A percentile compares a stretch with the other conserved stretches of the same genome.
Evolutionary conservation across 2,888 invertebrate genomes (phyloP).

Genomic region (Amphipyra tragopoginis): DNA sequence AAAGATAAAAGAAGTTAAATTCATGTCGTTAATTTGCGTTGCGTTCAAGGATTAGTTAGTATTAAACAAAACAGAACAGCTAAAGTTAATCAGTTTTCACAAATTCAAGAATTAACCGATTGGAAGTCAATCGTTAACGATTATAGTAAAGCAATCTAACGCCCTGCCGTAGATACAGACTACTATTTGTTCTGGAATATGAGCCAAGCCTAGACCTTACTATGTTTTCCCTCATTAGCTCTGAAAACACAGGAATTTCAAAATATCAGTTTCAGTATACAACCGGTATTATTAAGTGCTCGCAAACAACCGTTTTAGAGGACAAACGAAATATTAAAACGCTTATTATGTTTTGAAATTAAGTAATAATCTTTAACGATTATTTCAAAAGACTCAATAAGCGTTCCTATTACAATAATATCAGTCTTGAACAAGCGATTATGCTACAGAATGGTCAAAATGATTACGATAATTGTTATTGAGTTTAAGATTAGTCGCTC

Average conservation of each 20-base stretch:
- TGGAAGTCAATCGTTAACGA: too few species aligned
- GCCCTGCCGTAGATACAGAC: too few species aligned
- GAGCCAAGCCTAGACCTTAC: too few species aligned
- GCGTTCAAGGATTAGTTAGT: too few species aligned
- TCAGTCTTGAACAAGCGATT: slow-evolving; percentile 19
- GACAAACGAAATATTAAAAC: slow-evolving; percentile 9
- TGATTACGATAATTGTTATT: slow-evolving; percentile 22
- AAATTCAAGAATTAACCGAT: too few species aligned
- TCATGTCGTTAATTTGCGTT: too few species aligned
- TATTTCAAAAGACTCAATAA: slow-evolving; percentile 27
- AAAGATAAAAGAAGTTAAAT: too few species aligned
- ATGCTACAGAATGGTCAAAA: slow-evolving; percentile 22
- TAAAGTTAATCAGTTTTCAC: too few species aligned
- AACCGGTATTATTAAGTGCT: neutral
- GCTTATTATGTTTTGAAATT: slow-evolving; percentile 3
- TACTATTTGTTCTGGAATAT: too few species aligned
- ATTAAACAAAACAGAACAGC: too few species aligned
- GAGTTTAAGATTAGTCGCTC: slow-evolving; percentile 3
- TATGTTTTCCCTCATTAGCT: neutral
- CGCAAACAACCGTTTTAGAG: slow-evolving; percentile 22
- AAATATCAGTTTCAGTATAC: too few species aligned
- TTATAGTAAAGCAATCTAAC: too few species aligned
- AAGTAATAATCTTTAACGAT: slow-evolving; percentile 25
- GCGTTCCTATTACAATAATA: slow-evolving; percentile 47
- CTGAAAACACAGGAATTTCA: neutral